A percentile compares a stretch with the other conserved stretches of the same genome.
Evolutionary conservation across 2,888 invertebrate genomes (phyloP).

Genomic region (Dugesia japonica): DNA sequence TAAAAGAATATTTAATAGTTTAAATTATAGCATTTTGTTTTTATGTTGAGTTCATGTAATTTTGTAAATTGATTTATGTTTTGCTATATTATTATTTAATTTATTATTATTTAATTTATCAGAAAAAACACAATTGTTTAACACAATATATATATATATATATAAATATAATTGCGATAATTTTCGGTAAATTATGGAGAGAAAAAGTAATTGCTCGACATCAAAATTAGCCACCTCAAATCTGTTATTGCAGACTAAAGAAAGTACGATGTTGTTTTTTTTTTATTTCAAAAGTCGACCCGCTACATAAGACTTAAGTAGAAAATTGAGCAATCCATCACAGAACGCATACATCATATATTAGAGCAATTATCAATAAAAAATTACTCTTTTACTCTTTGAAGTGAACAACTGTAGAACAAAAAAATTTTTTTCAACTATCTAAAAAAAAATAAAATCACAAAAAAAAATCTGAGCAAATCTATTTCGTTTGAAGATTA

Average conservation of each 20-base stretch:
- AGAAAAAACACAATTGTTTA: neutral
- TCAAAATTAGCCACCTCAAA: neutral
- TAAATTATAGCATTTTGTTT: no score
- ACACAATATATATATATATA: no score
- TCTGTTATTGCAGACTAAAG: conserved; percentile 5
- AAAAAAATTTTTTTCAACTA: conserved; percentile 10
- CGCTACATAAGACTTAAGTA: neutral
- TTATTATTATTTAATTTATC: no score
- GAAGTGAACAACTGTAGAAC: neutral
- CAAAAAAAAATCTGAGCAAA: no score
- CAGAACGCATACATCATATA: neutral
- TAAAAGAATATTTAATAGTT: no score
- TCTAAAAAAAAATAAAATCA: neutral
- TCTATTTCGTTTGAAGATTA: conserved; percentile 20
- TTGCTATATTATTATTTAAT: no score
- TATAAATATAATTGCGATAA: no score
- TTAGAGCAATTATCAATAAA: conserved; percentile 8
- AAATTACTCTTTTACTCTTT: conserved; percentile 2
- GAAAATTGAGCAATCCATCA: conserved; percentile 13
- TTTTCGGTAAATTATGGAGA: neutral
- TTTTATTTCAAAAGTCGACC: neutral
- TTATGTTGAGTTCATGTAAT: no score
- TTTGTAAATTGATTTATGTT: no score
- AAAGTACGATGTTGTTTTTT: neutral
- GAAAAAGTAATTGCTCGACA: neutral